phyloP scores from a whole-genome alignment of 2,113 vertebrate species.

The Xiphorhynchus elegans region DNA sequence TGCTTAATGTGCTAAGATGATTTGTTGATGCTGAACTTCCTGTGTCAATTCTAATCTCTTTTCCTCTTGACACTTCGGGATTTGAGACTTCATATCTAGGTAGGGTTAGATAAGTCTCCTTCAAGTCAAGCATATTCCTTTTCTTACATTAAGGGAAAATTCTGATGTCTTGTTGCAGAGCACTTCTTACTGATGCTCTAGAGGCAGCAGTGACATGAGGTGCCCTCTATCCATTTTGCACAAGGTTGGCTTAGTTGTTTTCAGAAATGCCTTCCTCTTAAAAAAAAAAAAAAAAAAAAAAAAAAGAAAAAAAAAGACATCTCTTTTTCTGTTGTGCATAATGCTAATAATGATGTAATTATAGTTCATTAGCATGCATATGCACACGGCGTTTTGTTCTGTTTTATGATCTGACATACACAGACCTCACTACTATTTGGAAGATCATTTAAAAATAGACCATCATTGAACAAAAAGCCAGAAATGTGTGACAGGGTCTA shows the following conservation, averaged over 20 bases:
- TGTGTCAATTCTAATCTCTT: not conserved
- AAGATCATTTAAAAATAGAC: conserved; percentile 54
- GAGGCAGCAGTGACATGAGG: not conserved
- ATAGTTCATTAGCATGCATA: conserved; percentile 44
- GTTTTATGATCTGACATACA: conserved; percentile 27
- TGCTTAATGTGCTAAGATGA: not conserved
- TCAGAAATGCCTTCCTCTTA: not conserved
- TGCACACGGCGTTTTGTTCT: conserved; percentile 43
- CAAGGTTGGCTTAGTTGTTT: not conserved
- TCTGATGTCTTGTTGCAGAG: not conserved
- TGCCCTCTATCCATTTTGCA: not conserved
- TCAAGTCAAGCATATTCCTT: not conserved
- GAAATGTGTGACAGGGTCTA: conserved; percentile 5
- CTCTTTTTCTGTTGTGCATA: conserved; percentile 50
- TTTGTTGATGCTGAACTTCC: not conserved
- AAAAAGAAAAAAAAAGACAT: not conserved
- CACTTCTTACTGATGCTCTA: not conserved
- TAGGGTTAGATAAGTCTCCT: not conserved
- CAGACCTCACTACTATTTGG: conserved; percentile 8
- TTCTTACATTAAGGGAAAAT: not conserved
- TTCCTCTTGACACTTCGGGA: not conserved
- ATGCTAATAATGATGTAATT: conserved; percentile 53
- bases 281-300: not conserved
- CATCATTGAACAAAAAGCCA: not conserved
- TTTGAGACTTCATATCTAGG: not conserved